A percentile compares a stretch with the other conserved stretches of the same genome.
These are phyloP conservation scores for Eumeta japonica DNA, from an alignment of 1,140 invertebrate genomes.

Conservation along the genomic window DNA sequence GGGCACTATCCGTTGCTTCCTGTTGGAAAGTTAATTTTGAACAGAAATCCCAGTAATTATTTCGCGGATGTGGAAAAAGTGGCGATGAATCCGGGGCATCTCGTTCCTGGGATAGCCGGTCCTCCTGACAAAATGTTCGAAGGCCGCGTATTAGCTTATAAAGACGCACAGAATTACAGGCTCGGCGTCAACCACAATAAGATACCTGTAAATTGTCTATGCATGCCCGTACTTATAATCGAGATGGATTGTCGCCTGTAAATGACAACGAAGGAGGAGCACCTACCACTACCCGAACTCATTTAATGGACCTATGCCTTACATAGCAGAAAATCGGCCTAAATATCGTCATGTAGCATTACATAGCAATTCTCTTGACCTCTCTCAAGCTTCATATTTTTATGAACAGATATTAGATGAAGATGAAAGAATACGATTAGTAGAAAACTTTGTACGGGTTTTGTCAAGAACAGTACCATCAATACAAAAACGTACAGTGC, in stretches of 20 bases:
- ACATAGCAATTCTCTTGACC: conserved; percentile 25
- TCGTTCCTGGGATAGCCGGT: conserved; percentile 82
- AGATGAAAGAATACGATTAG: conserved; percentile 22
- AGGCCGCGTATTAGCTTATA: conserved; percentile 81
- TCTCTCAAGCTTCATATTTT: conserved; percentile 23
- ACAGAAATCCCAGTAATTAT: conserved; percentile 80
- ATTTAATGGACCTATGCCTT: conserved; percentile 71
- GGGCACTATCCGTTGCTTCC: conserved; percentile 77
- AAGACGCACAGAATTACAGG: conserved; percentile 82
- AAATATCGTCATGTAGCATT: conserved; percentile 16
- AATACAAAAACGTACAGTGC: not conserved
- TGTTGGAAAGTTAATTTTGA: conserved; percentile 79
- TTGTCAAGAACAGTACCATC: conserved; percentile 8
- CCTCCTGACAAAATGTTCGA: conserved; percentile 84
- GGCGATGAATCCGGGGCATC: conserved; percentile 80
- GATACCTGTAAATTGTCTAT: conserved; percentile 86
- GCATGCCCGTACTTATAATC: conserved; percentile 61
- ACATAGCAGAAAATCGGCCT: conserved; percentile 22
- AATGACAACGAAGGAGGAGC: conserved; percentile 69
- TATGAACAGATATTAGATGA: conserved; percentile 24
- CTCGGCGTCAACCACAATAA: conserved; percentile 83
- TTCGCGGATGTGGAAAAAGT: conserved; percentile 83
- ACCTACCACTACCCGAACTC: conserved; percentile 93
- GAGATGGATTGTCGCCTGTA: conserved; percentile 74
- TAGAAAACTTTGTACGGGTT: conserved; percentile 15